Evolutionary conservation across 1,140 invertebrate genomes (phyloP).

Genomic region (Ctenoplectra terminalis): DNA sequence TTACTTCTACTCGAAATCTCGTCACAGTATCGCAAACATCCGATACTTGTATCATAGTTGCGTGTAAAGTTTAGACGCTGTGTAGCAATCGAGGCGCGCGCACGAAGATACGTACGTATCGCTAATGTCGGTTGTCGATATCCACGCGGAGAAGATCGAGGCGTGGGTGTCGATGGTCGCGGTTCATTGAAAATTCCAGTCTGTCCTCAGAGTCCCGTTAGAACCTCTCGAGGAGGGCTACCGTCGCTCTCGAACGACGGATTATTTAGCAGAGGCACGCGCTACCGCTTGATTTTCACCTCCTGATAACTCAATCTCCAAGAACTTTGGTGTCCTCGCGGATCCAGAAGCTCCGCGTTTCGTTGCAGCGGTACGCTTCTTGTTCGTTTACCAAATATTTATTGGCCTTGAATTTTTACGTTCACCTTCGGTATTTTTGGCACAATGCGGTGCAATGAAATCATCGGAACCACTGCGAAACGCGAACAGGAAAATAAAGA

Average conservation of each 20-base stretch:
- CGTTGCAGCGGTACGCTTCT: no score
- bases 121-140: constrained; percentile 43
- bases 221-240: constrained; percentile 68
- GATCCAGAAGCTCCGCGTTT: background rate
- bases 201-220: constrained; percentile 63
- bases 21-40: no score
- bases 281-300: constrained; percentile 72
- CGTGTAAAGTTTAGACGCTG: no score
- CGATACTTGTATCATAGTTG: no score
- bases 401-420: background rate
- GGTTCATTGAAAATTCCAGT: constrained; percentile 68
- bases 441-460: background rate
- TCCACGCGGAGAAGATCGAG: constrained; percentile 17
- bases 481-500: background rate
- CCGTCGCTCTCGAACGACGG: constrained; percentile 47
- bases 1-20: no score
- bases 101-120: constrained; percentile 3
- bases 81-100: no score
- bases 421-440: no score
- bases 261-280: constrained; percentile 71
- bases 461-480: background rate
- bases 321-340: background rate
- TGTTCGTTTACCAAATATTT: no score
- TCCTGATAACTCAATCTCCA: constrained; percentile 73
- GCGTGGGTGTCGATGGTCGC: constrained; percentile 67